phyloP scores from a whole-genome alignment of 2,797 vertebrate species.

The Neosilurus mollespiculum region DNA sequence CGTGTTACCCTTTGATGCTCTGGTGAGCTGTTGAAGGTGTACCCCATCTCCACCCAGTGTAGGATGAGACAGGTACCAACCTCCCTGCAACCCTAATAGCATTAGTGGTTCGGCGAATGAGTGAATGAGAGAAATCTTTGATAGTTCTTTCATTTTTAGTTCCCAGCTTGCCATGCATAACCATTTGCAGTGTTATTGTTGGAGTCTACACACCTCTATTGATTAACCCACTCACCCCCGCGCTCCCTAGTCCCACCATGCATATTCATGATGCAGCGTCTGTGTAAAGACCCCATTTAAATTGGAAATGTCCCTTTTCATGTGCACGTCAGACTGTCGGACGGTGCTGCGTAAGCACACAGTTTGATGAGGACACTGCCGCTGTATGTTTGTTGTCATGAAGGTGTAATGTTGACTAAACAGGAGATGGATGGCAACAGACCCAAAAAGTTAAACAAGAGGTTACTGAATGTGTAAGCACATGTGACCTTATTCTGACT shows the following conservation, averaged over 20 bases:
- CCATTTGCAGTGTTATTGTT: not conserved
- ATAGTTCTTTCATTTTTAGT: conserved; percentile 15
- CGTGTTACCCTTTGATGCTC: no score
- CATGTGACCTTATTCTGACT: conserved; percentile 14
- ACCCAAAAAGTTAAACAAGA: conserved; percentile 30
- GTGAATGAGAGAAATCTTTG: not conserved
- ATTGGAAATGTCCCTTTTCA: conserved; percentile 37
- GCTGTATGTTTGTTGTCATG: not conserved
- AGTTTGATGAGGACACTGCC: conserved; percentile 1
- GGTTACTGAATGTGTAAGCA: conserved; percentile 25
- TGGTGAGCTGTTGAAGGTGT: no score
- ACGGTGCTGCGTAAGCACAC: conserved; percentile 9
- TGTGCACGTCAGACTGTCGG: not conserved
- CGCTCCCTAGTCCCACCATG: not conserved
- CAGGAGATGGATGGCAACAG: conserved; percentile 27
- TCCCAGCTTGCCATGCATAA: not conserved
- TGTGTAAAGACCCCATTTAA: conserved; percentile 23
- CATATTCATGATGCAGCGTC: conserved; percentile 29
- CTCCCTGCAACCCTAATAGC: no score
- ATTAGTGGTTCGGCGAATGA: no score
- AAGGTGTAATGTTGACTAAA: conserved; percentile 20
- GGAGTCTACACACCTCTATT: not conserved
- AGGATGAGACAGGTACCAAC: no score
- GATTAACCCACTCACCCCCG: not conserved
- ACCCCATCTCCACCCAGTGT: no score